Evolutionary conservation across 2,888 invertebrate species (phyloP), one percentile per base, ranked within the genome.

Genomic region (Sinelater perroti): DNA sequence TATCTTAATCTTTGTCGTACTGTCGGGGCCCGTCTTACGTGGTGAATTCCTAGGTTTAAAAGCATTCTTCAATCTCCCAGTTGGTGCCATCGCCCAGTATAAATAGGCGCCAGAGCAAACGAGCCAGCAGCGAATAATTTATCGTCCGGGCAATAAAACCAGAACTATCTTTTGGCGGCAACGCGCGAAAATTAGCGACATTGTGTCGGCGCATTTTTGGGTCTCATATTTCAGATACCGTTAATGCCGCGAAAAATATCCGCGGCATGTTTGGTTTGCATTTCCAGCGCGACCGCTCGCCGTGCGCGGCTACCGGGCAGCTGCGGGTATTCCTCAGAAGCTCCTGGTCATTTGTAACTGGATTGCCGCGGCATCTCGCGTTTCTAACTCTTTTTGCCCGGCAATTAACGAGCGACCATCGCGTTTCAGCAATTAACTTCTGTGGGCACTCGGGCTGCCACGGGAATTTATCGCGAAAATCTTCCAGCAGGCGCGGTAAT

Each of bases 111-210:
- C 38, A 38, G 38, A 38, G 38, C 20, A 38, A 38, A 38, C 38
- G 8, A 38, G 38, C 38, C 21, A 38, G 11, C 38, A 38, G 21
- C 18, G 17, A 20, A 21, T 21, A 38, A 38, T 21, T 38, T 38
- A 38, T 38, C 38, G 38, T 21, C 24, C 13, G 10, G 20, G 21
- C 24, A 38, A 38, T 38, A 38, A 38, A 38, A 38, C 38, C 8
- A 38, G 38, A 38, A 38, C 38, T 38, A 11, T 38, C 38, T 38
- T 38, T 38, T 38, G 38, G 38, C 38, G 38, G 38, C 38, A 38
- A 21, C 8, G 21, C 38, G 38, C 11, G 38, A 38, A 38, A 38
- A 38, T 38, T 38, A 38, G 21, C 38, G 13, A 21, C 38, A 38
- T 38, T 21, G 21, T 38, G 38, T 38, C 14, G 36, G 20, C 20